Evolutionary conservation across 1,140 invertebrate genomes (phyloP), one percentile per base, ranked within the genome.

Genomic region (Yoshiicerus persimilis): DNA sequence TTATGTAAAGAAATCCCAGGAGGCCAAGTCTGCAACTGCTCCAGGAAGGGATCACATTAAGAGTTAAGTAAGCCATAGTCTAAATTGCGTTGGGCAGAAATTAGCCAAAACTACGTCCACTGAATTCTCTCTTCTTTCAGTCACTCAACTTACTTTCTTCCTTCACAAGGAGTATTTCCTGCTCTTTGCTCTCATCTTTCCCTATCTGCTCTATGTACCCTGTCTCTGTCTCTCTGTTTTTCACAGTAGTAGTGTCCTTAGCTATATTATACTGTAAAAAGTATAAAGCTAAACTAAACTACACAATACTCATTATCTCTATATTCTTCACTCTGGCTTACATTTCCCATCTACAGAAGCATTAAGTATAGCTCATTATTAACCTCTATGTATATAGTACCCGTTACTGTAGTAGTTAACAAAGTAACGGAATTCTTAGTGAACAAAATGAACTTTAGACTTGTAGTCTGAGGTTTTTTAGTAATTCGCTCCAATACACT

Each of bases 1-100:
- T 85, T 85, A 85, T 85, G 39, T 85, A 85, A 62, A 85, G 83
- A 85, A 85, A 85, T 85, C 83, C 83, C 83, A 32, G 47, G 83
- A 85, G 83, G 47, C 38, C 39, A 62, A 47, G 47, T 34, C 39
- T 85, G 83, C 83, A 56, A 62, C 39, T 56, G 83, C 39, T 56
- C 39, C 39, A 62, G 83, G 83, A 85, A 85, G 83, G 83, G 83
- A 85, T 47, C 83, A 85, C 83, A 85, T 85, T 85, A 85, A 85
- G 83, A 85, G 83, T 85, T 85, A 85, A 85, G 83, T 85, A 39
- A 56, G 83, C 41, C 56, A 38, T 27, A 27, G 39, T 85, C 83
- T 62, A 85, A 85, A 85, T 85, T 85, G 83, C 83, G 83, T 85
- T 85, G 83, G 83, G 83, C 83, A 85, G 83, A 85, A 85, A 85